phyloP scores from a whole-genome alignment of 2,113 vertebrate species.

The Urocynchramus pylzowi region DNA sequence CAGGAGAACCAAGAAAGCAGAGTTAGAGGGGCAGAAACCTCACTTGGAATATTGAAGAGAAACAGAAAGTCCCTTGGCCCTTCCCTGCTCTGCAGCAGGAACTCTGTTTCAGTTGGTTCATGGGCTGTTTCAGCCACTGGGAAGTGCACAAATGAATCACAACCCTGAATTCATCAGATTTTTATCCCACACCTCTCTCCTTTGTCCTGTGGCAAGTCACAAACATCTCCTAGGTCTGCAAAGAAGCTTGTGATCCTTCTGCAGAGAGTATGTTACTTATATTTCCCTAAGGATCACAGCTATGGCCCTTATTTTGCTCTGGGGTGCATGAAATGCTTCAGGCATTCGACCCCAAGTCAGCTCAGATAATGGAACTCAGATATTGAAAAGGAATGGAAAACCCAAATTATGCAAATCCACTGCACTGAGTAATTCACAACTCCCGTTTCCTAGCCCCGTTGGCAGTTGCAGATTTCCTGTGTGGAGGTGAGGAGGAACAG shows the following conservation, averaged over 20 bases:
- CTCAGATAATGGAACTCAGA: conserved; percentile 42
- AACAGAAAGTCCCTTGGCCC: background rate
- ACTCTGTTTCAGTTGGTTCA: background rate
- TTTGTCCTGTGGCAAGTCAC: background rate
- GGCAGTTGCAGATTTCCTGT: background rate
- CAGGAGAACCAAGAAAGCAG: background rate
- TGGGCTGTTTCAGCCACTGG: background rate
- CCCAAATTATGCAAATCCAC: conserved; percentile 30
- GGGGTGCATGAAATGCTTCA: background rate
- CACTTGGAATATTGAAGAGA: background rate
- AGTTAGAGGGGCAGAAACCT: background rate
- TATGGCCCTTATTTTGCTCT: background rate
- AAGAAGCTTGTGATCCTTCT: background rate
- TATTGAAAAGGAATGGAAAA: background rate
- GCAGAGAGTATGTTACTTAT: background rate
- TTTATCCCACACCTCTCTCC: background rate
- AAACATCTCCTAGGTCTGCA: background rate
- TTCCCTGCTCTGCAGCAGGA: background rate
- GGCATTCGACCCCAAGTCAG: conserved; percentile 6
- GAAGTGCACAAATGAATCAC: background rate
- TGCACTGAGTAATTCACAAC: background rate
- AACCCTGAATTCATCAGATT: background rate
- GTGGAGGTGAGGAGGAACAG: background rate
- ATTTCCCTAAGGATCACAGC: conserved; percentile 4
- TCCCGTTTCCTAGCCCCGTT: background rate